These are phyloP conservation scores for Siderastrea radians DNA, from an alignment of 92 coral and sea anemone species.

Conservation along the genomic window DNA sequence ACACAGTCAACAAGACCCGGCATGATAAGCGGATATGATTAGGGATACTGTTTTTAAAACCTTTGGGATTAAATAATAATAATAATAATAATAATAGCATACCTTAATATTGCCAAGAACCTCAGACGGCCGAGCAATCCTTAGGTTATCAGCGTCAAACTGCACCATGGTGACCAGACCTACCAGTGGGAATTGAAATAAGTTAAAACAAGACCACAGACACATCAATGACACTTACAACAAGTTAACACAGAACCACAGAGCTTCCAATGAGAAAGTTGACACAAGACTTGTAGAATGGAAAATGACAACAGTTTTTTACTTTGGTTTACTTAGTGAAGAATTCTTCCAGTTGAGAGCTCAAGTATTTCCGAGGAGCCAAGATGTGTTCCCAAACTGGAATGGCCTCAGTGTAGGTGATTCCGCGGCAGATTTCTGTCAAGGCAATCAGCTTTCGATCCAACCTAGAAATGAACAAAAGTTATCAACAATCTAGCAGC, in stretches of 20 bases:
- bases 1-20: too few species aligned
- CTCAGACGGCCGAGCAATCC: constrained; percentile 95
- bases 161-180: constrained; percentile 92
- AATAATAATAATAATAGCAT: too few species aligned
- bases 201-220: not conserved
- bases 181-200: constrained; percentile 23
- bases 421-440: constrained; percentile 89
- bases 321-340: constrained; percentile 85
- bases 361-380: constrained; percentile 96
- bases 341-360: constrained; percentile 95
- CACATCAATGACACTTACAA: not conserved
- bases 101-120: constrained; percentile 95
- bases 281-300: too few species aligned
- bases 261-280: too few species aligned
- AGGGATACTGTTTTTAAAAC: too few species aligned
- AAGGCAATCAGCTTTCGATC: constrained; percentile 86
- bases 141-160: constrained; percentile 84
- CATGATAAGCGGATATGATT: too few species aligned
- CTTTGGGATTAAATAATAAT: too few species aligned
- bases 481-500: not conserved
- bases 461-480: constrained; percentile 55
- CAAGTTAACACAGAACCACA: not conserved
- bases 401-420: constrained; percentile 92
- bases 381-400: constrained; percentile 99
- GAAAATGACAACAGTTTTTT: not conserved